Conservation (phyloP, 2,888 invertebrate genomes). For the Hoplodrina blanda region DNA sequence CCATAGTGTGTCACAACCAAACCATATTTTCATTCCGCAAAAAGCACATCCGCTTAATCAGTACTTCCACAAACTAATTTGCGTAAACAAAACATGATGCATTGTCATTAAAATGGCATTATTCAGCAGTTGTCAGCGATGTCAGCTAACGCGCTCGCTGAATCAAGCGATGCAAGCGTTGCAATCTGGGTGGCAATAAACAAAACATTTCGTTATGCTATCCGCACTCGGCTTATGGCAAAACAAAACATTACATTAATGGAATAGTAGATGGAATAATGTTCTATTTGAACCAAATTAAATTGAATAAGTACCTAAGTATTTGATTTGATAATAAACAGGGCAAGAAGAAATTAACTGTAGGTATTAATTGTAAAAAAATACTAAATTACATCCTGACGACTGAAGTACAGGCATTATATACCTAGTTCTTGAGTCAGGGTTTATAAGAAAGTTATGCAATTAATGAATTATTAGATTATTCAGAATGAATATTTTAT, state of each 20-base stretch:
- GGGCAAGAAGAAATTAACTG: neutral
- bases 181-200: slow-evolving; percentile 58
- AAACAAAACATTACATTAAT: slow-evolving; percentile 26
- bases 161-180: slow-evolving; percentile 52
- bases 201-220: slow-evolving; percentile 51
- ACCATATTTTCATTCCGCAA: slow-evolving; percentile 35
- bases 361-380: neutral
- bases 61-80: slow-evolving; percentile 51
- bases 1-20: slow-evolving; percentile 17
- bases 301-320: neutral
- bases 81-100: slow-evolving; percentile 55
- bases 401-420: too few relatives aligned
- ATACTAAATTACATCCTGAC: neutral
- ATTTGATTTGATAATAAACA: neutral
- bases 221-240: slow-evolving; percentile 32
- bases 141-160: slow-evolving; percentile 43
- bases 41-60: slow-evolving; percentile 48
- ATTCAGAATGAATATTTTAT: too few relatives aligned
- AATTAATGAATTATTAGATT: too few relatives aligned
- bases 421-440: too few relatives aligned
- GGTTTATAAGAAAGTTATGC: too few relatives aligned
- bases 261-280: slow-evolving; percentile 16
- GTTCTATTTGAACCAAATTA: neutral
- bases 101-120: slow-evolving; percentile 63
- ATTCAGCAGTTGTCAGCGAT: slow-evolving; percentile 58